Conservation (phyloP, 53 echinoderm and acorn worm species). For the Glandiceps talaboti region DNA sequence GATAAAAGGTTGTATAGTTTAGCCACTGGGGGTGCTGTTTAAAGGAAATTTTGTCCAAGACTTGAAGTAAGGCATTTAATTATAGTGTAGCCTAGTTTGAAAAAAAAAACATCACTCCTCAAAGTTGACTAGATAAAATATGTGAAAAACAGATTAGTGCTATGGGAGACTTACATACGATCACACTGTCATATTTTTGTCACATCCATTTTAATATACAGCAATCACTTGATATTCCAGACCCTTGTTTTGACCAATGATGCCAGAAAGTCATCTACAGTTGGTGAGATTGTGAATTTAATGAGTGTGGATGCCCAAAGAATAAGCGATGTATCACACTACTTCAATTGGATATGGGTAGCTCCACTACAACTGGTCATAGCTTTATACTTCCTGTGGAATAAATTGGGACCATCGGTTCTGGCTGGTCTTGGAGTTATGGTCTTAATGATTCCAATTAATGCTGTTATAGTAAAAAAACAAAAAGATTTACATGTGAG, state of each 20-base stretch:
- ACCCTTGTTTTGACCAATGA: constrained; percentile 52
- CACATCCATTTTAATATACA: too few species aligned
- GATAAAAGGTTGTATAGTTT: too few species aligned
- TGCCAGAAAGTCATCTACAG: constrained; percentile 62
- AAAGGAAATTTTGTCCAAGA: too few species aligned
- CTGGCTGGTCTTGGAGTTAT: constrained; percentile 65
- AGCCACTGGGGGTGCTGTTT: too few species aligned
- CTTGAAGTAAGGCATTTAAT: too few species aligned
- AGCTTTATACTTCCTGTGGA: constrained; percentile 61
- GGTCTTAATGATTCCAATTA: constrained; percentile 63
- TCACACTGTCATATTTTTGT: too few species aligned
- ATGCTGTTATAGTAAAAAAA: constrained; percentile 55
- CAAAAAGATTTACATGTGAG: constrained; percentile 52
- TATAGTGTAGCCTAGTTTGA: too few species aligned
- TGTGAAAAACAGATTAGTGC: too few species aligned
- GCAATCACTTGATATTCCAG: too few species aligned
- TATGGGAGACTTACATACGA: too few species aligned
- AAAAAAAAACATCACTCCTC: too few species aligned
- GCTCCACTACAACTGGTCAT: constrained; percentile 72
- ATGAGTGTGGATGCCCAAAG: constrained; percentile 89
- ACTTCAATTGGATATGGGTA: constrained; percentile 79
- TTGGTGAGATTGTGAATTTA: constrained; percentile 87
- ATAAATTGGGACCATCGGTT: constrained; percentile 54
- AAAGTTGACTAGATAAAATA: too few species aligned
- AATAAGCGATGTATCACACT: constrained; percentile 61